Evolutionary conservation across 1,140 invertebrate species (phyloP).

Genomic region (Pseudomyrmex pallidus): DNA sequence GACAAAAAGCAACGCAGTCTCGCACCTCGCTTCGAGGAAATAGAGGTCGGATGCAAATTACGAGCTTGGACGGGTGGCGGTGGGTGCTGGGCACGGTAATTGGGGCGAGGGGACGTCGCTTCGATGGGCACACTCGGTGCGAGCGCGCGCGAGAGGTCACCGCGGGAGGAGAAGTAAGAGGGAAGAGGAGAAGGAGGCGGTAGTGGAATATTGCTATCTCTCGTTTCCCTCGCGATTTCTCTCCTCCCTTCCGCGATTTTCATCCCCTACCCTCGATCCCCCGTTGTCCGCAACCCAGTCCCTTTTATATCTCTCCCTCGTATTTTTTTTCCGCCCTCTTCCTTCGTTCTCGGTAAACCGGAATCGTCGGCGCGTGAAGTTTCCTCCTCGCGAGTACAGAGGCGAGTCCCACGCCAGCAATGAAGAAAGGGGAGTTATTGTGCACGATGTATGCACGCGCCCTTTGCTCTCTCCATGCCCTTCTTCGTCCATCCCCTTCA

Average conservation of each 20-base stretch:
- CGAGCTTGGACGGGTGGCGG: conserved; percentile 60
- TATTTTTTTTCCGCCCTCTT: not conserved
- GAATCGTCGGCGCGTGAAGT: conserved; percentile 60
- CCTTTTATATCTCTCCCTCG: conserved; percentile 24
- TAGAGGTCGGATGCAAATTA: conserved; percentile 75
- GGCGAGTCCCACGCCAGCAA: conserved; percentile 26
- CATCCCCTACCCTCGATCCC: conserved; percentile 41
- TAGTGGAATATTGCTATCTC: conserved; percentile 26
- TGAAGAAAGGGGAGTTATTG: conserved; percentile 58
- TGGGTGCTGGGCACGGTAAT: conserved; percentile 68
- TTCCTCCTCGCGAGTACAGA: conserved; percentile 23
- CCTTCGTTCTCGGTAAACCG: conserved; percentile 43
- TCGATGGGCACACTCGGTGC: conserved; percentile 27
- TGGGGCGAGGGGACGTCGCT: conserved; percentile 68
- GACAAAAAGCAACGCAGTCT: conserved; percentile 13
- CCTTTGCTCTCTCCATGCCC: conserved; percentile 52
- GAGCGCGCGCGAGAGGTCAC: conserved; percentile 19
- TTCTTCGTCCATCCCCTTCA: conserved; percentile 33
- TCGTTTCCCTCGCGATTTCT: conserved; percentile 49
- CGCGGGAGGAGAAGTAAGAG: conserved; percentile 1
- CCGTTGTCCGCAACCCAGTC: conserved; percentile 24
- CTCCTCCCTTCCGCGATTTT: conserved; percentile 44
- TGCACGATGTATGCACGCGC: conserved; percentile 59
- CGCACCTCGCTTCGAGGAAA: conserved; percentile 56
- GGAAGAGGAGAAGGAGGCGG: not conserved